Conservation (phyloP, 2,113 vertebrate species). For the Gavia stellata region DNA sequence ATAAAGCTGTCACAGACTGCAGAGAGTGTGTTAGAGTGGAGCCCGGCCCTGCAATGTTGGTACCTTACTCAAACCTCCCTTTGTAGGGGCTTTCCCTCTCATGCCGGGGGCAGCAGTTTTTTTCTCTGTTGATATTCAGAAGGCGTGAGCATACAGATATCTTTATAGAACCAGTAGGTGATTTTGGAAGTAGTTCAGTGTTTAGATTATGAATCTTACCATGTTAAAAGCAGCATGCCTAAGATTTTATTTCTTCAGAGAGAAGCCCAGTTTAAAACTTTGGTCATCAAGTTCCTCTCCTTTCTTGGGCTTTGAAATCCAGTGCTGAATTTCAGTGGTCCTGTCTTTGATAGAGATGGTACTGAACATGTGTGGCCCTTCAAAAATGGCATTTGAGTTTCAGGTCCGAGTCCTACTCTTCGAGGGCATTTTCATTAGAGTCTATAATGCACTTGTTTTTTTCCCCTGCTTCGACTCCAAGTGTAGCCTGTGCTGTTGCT, state of each 20-base stretch:
- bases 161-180: not conserved
- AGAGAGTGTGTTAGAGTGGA: fast-evolving
- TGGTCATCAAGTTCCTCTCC: not conserved
- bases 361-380: not conserved
- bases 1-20: not conserved
- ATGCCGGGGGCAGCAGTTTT: not conserved
- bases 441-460: not conserved
- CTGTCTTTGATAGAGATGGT: not conserved
- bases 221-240: not conserved
- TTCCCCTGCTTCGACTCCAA: not conserved
- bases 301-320: not conserved
- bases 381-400: not conserved
- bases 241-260: not conserved
- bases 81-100: not conserved
- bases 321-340: not conserved
- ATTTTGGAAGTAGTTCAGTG: not conserved
- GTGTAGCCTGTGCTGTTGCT: not conserved
- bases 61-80: not conserved
- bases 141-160: not conserved
- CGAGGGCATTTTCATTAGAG: not conserved
- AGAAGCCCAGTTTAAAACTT: not conserved
- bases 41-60: not conserved
- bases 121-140: too few relatives aligned
- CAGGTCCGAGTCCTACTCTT: not conserved
- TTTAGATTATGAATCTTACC: not conserved